These are phyloP conservation scores for Pinna nobilis DNA, from an alignment of 1,140 invertebrate genomes.

Conservation along the genomic window DNA sequence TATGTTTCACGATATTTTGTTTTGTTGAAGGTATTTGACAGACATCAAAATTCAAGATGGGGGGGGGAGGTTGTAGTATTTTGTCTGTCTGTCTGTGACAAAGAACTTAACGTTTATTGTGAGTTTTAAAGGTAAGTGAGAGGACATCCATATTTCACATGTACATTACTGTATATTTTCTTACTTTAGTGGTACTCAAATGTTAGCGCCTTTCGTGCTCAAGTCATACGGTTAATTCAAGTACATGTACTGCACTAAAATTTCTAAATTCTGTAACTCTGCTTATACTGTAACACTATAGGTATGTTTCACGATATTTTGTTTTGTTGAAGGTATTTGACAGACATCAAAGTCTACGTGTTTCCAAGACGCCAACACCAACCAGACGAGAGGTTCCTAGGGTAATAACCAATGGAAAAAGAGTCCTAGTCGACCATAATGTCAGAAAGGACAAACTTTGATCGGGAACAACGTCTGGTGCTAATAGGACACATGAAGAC, in stretches of 20 bases:
- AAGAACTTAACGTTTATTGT: too few relatives aligned
- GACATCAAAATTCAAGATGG: constrained; percentile 31
- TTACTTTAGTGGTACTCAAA: too few relatives aligned
- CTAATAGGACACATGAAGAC: too few relatives aligned
- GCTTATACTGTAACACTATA: too few relatives aligned
- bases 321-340: constrained; percentile 45
- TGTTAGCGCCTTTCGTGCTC: too few relatives aligned
- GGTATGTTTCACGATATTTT: background rate
- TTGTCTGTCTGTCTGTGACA: too few relatives aligned
- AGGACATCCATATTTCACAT: background rate
- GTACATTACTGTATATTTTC: too few relatives aligned
- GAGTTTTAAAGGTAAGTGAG: too few relatives aligned
- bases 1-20: background rate
- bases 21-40: constrained; percentile 44
- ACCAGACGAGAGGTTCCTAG: constrained; percentile 54
- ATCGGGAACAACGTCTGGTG: too few relatives aligned
- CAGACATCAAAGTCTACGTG: constrained; percentile 29
- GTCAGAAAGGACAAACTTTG: constrained; percentile 55
- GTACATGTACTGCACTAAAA: background rate
- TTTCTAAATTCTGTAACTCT: too few relatives aligned
- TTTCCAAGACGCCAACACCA: constrained; percentile 56
- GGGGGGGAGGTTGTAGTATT: too few relatives aligned
- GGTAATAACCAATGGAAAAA: constrained; percentile 55
- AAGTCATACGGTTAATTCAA: background rate
- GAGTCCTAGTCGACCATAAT: constrained; percentile 50